Evolutionary conservation across 2,113 vertebrate species (phyloP), one percentile per base, ranked within the genome.

Genomic region (Sardina pilchardus): DNA sequence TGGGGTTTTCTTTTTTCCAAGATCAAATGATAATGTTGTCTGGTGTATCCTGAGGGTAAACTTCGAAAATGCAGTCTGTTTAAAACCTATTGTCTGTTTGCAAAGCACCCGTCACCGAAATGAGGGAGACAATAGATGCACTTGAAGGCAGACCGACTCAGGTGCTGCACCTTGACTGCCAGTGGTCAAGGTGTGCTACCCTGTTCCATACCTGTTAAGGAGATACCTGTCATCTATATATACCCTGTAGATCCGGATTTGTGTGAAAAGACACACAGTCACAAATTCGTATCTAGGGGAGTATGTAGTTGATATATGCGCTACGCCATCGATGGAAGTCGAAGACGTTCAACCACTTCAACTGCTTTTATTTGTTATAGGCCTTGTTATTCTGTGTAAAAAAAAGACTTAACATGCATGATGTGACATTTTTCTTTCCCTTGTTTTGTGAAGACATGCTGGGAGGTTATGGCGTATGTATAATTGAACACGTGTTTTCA

Each of bases 241-340:
- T 98, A 99, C 98, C 98, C 98, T 99, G 98, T 99, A 99, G 98
- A 99, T 99, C 98, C 98, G 98, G 98, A 99, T 99, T 99, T 99
- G 98, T 99, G 98, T 99, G 95, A 93, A 95, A 93, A 96, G 96
- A 96, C 92, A 94, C 94, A 95, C 93, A 94, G 95, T 98, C 98
- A 99, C 98, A 99, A 99, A 99, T 99, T 99, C 98, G 97, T 95
- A 96, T 99, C 98, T 99, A 98, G 97, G 98, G 98, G 98, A 97
- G 98, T 98, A 99, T 99, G 98, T 99, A 99, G 98, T 98, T 96
- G 98, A 99, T 97, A 96, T 96, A 98, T 95, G 98, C 96, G 95
- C 98, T 94, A 96, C 98, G 94, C 94, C 94, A 88, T 87, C 92
- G 91, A 90, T 90, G 92, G 93, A 94, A 84, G 86, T 90, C 36